A percentile compares a stretch with the other conserved stretches of the same genome.
Conservation (phyloP, 2,113 vertebrate genomes). For the Myotis lucifugus region DNA sequence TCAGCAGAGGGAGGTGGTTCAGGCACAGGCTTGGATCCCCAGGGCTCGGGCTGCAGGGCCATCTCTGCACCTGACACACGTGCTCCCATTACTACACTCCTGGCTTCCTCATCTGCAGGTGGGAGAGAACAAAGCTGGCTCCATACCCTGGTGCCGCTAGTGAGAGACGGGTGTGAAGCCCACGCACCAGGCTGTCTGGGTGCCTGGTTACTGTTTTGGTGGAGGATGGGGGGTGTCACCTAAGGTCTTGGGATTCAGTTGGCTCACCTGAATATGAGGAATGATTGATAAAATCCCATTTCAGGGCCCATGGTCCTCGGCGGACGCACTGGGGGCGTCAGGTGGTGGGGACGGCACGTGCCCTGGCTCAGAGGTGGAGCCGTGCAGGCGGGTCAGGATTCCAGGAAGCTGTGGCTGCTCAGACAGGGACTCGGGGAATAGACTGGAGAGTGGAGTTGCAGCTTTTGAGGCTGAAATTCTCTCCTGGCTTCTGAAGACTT, state of each 20-base stretch:
- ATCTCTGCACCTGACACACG: not conserved
- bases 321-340: accelerated
- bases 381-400: accelerated
- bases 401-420: not conserved
- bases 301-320: not conserved
- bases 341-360: accelerated
- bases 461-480: not conserved
- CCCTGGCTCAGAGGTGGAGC: accelerated
- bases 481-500: not conserved
- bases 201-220: not conserved
- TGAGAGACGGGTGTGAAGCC: not conserved
- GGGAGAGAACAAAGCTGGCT: too few species aligned
- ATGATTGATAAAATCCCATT: not conserved
- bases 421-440: accelerated
- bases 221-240: not conserved
- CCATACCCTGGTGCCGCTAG: too few species aligned
- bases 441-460: accelerated
- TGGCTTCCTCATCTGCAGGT: not conserved
- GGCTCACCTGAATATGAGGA: not conserved
- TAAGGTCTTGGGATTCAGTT: not conserved
- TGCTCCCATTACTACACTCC: not conserved
- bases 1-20: accelerated
- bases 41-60: not conserved
- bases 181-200: accelerated
- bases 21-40: accelerated